Evolutionary conservation across 1,140 invertebrate genomes (phyloP).

Genomic region (Yoshiicerus persimilis): DNA sequence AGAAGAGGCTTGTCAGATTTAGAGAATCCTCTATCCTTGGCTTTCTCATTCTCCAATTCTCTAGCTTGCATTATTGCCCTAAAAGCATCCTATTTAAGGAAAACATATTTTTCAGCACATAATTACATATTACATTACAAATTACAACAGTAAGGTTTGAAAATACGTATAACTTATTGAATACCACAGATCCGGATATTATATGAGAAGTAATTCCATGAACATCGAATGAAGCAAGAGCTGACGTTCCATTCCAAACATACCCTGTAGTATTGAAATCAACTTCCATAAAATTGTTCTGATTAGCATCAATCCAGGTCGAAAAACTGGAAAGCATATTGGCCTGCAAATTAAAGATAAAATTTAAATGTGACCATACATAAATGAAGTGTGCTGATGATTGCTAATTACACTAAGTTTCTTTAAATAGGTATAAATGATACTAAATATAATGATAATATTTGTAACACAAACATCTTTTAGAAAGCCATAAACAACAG

Average conservation of each 20-base stretch:
- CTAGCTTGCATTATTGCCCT: not conserved
- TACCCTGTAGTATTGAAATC: slow-evolving; percentile 24
- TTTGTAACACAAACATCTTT: no score
- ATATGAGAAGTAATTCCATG: slow-evolving; percentile 28
- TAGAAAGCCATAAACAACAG: no score
- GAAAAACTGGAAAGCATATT: slow-evolving; percentile 19
- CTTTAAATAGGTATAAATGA: no score
- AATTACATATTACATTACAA: no score
- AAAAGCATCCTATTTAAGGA: not conserved
- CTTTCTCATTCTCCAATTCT: not conserved
- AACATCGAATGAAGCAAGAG: slow-evolving; percentile 23
- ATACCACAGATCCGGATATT: not conserved
- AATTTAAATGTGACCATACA: no score
- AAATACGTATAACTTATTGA: no score
- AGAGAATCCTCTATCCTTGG: not conserved
- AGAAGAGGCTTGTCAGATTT: slow-evolving; percentile 21
- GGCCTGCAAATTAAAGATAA: not conserved
- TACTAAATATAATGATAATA: no score
- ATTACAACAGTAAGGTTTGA: not conserved
- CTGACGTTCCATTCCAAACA: slow-evolving; percentile 37
- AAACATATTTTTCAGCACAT: no score
- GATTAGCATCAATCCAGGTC: slow-evolving; percentile 25
- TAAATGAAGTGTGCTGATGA: no score
- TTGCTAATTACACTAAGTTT: no score
- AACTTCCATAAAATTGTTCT: not conserved